Conservation (phyloP, 2,888 invertebrate species). For the Zootermopsis nevadensis region DNA sequence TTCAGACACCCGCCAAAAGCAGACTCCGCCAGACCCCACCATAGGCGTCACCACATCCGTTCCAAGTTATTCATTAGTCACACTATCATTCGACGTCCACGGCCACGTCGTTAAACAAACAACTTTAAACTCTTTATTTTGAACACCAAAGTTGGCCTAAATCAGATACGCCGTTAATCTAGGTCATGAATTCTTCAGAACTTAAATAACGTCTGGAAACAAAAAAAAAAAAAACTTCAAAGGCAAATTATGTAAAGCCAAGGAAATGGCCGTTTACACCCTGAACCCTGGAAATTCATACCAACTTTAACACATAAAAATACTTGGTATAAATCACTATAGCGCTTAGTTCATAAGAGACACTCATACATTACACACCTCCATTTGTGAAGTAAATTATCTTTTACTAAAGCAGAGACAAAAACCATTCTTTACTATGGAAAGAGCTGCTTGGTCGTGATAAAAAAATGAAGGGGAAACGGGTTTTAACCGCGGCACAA, state of each 20-base stretch:
- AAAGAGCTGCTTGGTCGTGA: conserved; percentile 26
- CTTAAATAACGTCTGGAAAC: background rate
- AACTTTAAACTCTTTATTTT: no score
- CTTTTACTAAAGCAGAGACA: conserved; percentile 36
- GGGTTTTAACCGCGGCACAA: conserved; percentile 14
- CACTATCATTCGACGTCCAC: no score
- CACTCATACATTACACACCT: conserved; percentile 42
- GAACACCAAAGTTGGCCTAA: no score
- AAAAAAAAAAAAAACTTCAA: background rate
- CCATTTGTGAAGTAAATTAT: conserved; percentile 46
- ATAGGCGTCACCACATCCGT: no score
- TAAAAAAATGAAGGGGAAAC: conserved; percentile 33
- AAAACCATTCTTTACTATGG: background rate
- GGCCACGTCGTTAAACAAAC: no score
- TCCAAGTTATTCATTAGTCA: no score
- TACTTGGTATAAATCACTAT: conserved; percentile 21
- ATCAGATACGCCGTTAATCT: no score
- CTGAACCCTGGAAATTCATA: background rate
- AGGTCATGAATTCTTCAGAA: background rate
- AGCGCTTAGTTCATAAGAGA: conserved; percentile 12
- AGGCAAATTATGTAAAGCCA: background rate
- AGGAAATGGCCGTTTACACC: background rate
- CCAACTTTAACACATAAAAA: conserved; percentile 19
- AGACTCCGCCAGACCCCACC: no score
- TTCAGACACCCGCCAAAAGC: no score